Base-by-base conservation (phyloP, 2,888 invertebrate genomes). In the Xylota segnis region DNA sequence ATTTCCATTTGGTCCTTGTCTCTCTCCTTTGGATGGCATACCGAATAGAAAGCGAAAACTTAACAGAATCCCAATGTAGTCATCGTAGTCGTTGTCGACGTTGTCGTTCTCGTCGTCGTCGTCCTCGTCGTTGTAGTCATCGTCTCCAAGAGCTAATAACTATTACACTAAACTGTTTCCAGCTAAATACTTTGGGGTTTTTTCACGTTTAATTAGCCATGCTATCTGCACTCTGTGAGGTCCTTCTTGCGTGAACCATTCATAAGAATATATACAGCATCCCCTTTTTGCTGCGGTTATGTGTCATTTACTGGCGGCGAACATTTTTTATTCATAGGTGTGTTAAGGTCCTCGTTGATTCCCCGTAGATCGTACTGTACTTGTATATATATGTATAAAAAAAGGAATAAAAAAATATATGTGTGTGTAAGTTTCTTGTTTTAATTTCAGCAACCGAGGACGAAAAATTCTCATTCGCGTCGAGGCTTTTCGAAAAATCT, bases 151-250 rank as follows among this genome's bases (percentile, higher is more conserved):
- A 65, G 63, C 65, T 63, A 68, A 75, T 75, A 61, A 70, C 78
- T 70, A 75, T 81, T 84, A 81, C 75, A 65, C 65, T 66, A 84
- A 76, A 84, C 81, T 81, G 74, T 75, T 71, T 65, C 50, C 34
- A 79, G 43, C 65, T 75, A 81, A 84, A 84, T 84, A 71, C 75
- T 65, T 81, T 84, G 70, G 47, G 71, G 58, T 74, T 84, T 83
- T 70, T 76, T 70, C 70, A 76, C 75, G 84, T 81, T 79, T 84
- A 84, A 84, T 84, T 84, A 81, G 84, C 81, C 84, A 75, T 75
- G 75, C 70, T 65, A 66, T 79, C 70, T 84, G 84, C 65, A 66
- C 81, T 81, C 59, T 37, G 45, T 47, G 65, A 58, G 63, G 71
- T 68, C 56, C 59, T 81, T 81, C 71, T 84, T 75, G 81, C 84